Evolutionary conservation across 2,797 vertebrate species (phyloP), one percentile per base, ranked within the genome.

Genomic region (Hybognathus amarus): DNA sequence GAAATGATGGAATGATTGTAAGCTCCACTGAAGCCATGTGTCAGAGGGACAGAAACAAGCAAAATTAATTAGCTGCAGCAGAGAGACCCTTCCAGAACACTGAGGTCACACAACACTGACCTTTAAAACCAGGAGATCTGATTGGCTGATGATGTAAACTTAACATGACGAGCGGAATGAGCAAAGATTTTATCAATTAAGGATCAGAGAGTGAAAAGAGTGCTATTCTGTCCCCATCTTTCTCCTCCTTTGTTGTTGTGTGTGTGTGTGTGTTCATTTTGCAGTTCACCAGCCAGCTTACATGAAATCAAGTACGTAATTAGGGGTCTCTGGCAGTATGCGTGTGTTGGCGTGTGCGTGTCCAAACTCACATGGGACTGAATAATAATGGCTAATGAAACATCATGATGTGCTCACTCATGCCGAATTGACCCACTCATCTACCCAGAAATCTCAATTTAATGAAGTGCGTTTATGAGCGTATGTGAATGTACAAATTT

Each of bases 1-100:
- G 87, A 88, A 88, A 87, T 87, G 86, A 88, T 88, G 87, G 86
- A 87, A 77, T 87, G 87, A 86, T 82, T 86, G 86, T 83, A 83
- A 70, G 83, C 85, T 85, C 47, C 69, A 67, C 85, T 87, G 86
- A 77, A 70, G 68, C 82, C 24, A 50, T 33, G 54, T 66, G 85
- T 88, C 85, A 82, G 38, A 64, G 45, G 81, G 40, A 36, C 54
- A 81, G 54, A 85, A 82, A 81, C 83, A 85, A 83, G 54, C 79
- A 10, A 45, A 59, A 80, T 82, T 73, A 88, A 85, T 87, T 82
- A 87, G 71, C 66, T 50, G 33, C 42, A 64, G 75, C 79, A 84
- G n/a, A 47, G 80, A 67, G 33, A 79, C 24, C 47, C 86, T 80
- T 85, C 50, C 64, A 76, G 77, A 84, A 82, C 79, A 73, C 64